Evolutionary conservation across 2,113 vertebrate genomes (phyloP).

Genomic region (Scolopax mira): DNA sequence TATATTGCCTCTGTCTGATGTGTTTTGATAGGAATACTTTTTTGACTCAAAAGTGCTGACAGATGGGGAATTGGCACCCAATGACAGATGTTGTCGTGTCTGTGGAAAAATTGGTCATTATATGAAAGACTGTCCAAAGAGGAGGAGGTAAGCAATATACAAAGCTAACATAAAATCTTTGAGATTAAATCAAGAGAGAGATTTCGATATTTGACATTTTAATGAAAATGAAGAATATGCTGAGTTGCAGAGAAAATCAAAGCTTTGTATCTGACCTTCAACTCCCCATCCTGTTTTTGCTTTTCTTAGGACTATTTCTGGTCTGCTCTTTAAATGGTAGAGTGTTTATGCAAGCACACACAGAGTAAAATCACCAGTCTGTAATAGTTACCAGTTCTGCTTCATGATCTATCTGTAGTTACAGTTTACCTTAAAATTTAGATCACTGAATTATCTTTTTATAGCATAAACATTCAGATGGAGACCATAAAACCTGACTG

Average conservation of each 20-base stretch:
- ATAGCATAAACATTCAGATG: background rate
- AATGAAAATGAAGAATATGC: background rate
- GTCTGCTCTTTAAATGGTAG: background rate
- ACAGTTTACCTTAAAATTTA: background rate
- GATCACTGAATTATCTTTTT: background rate
- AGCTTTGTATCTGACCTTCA: background rate
- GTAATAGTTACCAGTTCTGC: background rate
- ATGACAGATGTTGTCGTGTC: conserved; percentile 96
- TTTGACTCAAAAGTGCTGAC: conserved; percentile 97
- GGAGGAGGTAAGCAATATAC: conserved; percentile 83
- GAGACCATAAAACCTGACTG: background rate
- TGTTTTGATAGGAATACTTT: conserved; percentile 88
- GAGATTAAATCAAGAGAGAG: background rate
- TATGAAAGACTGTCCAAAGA: conserved; percentile 99
- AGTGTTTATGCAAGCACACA: background rate
- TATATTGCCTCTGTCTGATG: background rate
- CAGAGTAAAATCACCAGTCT: background rate
- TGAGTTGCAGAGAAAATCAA: background rate
- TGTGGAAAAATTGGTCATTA: conserved; percentile 99
- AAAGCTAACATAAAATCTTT: background rate
- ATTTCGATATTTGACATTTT: background rate
- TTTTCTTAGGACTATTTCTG: background rate
- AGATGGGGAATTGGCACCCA: conserved; percentile 95
- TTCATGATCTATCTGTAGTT: background rate
- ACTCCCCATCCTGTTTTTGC: background rate